Evolutionary conservation across 2,888 invertebrate genomes (phyloP).

Genomic region (Eupeodes luniger): DNA sequence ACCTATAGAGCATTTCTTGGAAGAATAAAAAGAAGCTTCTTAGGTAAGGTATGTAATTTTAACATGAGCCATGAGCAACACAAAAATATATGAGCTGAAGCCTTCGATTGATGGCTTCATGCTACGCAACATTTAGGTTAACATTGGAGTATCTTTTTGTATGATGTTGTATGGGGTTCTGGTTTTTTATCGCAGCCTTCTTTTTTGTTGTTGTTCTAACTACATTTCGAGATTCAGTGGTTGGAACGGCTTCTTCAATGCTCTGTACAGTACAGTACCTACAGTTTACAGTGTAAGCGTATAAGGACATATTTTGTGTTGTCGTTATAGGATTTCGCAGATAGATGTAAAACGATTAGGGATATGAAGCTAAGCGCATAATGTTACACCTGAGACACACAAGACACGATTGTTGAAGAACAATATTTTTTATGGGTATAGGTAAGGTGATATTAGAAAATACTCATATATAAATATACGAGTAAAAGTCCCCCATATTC

Average conservation of each 20-base stretch:
- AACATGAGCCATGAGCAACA: constrained; percentile 6
- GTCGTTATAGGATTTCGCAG: constrained; percentile 12
- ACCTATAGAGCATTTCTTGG: constrained; percentile 1
- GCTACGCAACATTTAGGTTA: constrained; percentile 65
- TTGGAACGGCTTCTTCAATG: background rate
- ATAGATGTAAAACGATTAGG: constrained; percentile 55
- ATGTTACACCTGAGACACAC: constrained; percentile 58
- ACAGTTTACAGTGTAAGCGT: too few relatives aligned
- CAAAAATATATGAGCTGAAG: constrained; percentile 57
- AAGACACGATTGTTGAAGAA: background rate
- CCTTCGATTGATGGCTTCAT: constrained; percentile 71
- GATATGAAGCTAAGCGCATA: constrained; percentile 56
- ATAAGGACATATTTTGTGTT: constrained; percentile 30
- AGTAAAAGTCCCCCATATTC: too few relatives aligned
- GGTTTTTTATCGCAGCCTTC: background rate
- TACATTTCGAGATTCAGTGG: constrained; percentile 5
- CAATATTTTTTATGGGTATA: background rate
- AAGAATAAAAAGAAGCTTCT: background rate
- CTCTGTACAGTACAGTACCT: background rate
- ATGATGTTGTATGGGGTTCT: background rate
- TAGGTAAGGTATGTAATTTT: background rate
- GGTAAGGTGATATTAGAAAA: too few relatives aligned
- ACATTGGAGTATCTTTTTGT: constrained; percentile 36
- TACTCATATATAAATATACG: background rate
- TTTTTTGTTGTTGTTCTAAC: background rate